Conservation (phyloP, 2,797 vertebrate species). For the Steatocranus sp. region DNA sequence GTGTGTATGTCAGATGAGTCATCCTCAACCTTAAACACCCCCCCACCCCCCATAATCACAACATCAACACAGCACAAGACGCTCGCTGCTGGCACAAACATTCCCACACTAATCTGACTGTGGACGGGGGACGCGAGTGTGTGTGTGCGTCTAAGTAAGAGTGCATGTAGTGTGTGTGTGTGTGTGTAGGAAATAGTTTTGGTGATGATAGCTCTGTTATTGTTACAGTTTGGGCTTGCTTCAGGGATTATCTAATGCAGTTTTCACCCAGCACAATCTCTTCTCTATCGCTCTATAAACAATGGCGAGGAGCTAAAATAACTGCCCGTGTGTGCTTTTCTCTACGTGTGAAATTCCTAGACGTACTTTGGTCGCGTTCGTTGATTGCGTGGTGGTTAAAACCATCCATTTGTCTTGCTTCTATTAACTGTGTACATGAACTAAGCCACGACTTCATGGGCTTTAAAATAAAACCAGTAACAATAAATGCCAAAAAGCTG, state of each 20-base stretch:
- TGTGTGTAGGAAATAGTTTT: not conserved
- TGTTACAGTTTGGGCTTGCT: constrained; percentile 31
- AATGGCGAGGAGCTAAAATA: not conserved
- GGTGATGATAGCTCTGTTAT: constrained; percentile 30
- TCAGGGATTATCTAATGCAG: constrained; percentile 34
- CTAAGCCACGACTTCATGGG: not conserved
- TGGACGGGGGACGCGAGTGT: not conserved
- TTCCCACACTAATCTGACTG: constrained; percentile 49
- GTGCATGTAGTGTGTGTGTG: not conserved
- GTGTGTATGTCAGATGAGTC: constrained; percentile 58
- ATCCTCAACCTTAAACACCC: constrained; percentile 64
- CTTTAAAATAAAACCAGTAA: not conserved
- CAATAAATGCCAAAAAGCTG: not conserved
- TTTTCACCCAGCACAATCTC: constrained; percentile 14
- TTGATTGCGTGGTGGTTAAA: not conserved
- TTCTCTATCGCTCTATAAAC: not conserved
- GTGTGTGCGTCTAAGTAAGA: not conserved
- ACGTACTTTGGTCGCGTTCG: not conserved
- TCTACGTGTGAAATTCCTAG: not conserved
- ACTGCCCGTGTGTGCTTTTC: not conserved
- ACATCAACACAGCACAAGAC: constrained; percentile 62
- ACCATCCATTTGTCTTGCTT: not conserved
- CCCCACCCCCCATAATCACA: constrained; percentile 46
- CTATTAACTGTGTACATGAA: not conserved
- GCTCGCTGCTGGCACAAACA: constrained; percentile 47